Base-by-base conservation (phyloP, 1,140 invertebrate species). In the Contarinia nasturtii region DNA sequence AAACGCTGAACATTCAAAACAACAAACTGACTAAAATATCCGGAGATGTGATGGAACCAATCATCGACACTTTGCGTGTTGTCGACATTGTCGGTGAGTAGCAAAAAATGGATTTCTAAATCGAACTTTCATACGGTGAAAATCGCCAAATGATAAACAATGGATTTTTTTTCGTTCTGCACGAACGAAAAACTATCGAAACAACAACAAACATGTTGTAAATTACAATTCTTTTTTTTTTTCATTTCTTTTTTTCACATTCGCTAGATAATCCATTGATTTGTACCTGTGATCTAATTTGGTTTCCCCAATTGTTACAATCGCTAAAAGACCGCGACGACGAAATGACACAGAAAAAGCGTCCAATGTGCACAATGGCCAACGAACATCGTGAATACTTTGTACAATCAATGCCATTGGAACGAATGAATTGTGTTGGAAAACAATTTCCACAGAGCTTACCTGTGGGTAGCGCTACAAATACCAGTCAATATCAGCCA, bases 31-130 rank as follows among this genome's bases (percentile, higher is more conserved):
- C 70, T 34, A 77, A 80, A 51, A 79, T 91, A 47, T 73, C 80
- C 0, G 82, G 88, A 57, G 86, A 91, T 54, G 80, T 87, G n/a
- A 87, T 86, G 69, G 85, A 88, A 56, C 79, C 80, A 8, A 77
- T 92, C 49, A 70, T 89, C 38, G 86, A 91, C 57, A 90, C 85
- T 0, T 65, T 91, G 1, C 70, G 80, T 52, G 76, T 85, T 44
- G 75, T 90, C 46, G 87, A 92, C 60, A 78, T 90, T 50, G 86
- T 84, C 69, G 86, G 87, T 88, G 73, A 72, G 70, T 60, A 37
- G 7, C 14, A 10, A 19, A 3, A 44, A 7, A 7, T 21, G 14
- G 10, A 15, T 18, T 10, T 15, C 41, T 8, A 10, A 42, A 10
- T 42, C 14, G 14, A 42, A 42, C 15, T 42, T 15, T 15, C 41